Evolutionary conservation across 1,140 invertebrate genomes (phyloP).

Genomic region (Elymnias hypermnestra): DNA sequence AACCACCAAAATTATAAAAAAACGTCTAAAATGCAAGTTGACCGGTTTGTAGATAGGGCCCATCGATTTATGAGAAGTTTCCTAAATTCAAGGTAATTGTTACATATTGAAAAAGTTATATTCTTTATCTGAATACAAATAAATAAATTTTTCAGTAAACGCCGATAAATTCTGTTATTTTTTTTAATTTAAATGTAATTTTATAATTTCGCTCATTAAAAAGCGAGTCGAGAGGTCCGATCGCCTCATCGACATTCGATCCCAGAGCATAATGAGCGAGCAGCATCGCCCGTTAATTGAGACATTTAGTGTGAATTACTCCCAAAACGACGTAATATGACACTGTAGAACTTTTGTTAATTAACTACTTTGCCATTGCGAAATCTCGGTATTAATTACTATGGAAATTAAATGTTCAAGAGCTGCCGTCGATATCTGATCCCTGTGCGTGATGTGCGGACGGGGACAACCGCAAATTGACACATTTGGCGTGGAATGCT

Average conservation of each 20-base stretch:
- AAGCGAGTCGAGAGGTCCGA: neutral
- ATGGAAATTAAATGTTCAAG: conserved; percentile 13
- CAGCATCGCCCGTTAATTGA: neutral
- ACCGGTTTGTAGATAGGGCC: too few species aligned
- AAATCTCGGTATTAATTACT: conserved; percentile 11
- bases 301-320: conserved; percentile 1
- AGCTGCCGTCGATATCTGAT: conserved; percentile 8
- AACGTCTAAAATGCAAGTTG: too few species aligned
- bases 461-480: conserved; percentile 20
- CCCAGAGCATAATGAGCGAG: neutral
- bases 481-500: conserved; percentile 13
- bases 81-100: too few species aligned
- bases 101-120: neutral
- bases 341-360: conserved; percentile 3
- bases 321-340: conserved; percentile 5
- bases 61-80: too few species aligned
- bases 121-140: neutral
- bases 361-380: neutral
- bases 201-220: neutral
- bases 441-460: conserved; percentile 9
- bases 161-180: too few species aligned
- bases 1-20: neutral
- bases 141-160: neutral
- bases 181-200: too few species aligned
- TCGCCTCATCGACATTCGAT: neutral